Conservation (phyloP, 2,113 vertebrate genomes). For the Anolis sagrei region DNA sequence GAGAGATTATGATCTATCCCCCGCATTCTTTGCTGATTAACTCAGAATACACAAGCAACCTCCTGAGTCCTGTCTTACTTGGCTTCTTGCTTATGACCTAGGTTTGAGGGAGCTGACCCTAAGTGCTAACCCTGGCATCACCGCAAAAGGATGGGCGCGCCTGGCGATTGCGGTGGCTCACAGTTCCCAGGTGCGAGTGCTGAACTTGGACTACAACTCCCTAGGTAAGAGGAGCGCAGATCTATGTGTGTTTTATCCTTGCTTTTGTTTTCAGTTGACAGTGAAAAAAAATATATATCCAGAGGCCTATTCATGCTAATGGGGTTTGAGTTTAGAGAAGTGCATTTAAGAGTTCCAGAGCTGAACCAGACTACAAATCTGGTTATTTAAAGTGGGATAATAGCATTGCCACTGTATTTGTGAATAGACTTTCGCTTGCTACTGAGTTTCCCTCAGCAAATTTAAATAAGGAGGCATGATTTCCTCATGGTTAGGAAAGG, state of each 20-base stretch:
- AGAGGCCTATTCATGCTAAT: too few relatives aligned
- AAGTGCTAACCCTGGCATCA: slow-evolving; percentile 93
- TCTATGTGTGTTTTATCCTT: neutral
- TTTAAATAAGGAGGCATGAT: too few relatives aligned
- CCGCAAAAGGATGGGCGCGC: slow-evolving; percentile 90
- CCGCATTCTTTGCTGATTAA: neutral
- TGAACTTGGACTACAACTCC: slow-evolving; percentile 97
- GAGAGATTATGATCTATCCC: neutral
- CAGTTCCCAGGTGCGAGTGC: slow-evolving; percentile 93
- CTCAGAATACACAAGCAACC: neutral
- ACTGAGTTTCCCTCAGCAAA: too few relatives aligned
- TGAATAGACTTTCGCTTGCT: too few relatives aligned
- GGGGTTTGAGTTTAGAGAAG: too few relatives aligned
- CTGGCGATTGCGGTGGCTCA: slow-evolving; percentile 93
- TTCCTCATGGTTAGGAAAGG: too few relatives aligned
- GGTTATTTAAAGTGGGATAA: too few relatives aligned
- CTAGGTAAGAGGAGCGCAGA: slow-evolving; percentile 80
- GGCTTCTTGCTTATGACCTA: slow-evolving; percentile 68
- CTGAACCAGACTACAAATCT: too few relatives aligned
- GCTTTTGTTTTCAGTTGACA: too few relatives aligned
- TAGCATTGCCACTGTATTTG: too few relatives aligned
- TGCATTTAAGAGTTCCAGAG: too few relatives aligned
- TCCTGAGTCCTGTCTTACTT: slow-evolving; percentile 23
- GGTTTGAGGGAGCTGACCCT: slow-evolving; percentile 94
- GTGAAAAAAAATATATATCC: too few relatives aligned